Evolutionary conservation across 2,113 vertebrate genomes (phyloP).

Genomic region (Dolichallabes microphthalmus): DNA sequence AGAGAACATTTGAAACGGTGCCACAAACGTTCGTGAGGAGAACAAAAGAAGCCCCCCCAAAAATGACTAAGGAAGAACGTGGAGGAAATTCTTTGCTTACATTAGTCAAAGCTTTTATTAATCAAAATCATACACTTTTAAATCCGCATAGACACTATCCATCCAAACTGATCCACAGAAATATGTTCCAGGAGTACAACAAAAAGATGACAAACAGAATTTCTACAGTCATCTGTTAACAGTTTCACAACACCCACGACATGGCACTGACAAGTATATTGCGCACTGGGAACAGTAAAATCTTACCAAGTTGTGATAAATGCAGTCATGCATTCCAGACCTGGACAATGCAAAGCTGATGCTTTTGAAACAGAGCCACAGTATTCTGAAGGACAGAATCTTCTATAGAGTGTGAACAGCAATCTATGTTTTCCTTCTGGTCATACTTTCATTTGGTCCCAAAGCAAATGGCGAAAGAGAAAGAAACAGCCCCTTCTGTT

Average conservation of each 20-base stretch:
- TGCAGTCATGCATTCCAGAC: conserved; percentile 1
- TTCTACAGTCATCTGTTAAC: conserved; percentile 8
- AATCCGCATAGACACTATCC: neutral
- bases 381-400: neutral
- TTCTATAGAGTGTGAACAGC: conserved; percentile 1
- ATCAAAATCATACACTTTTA: conserved; percentile 37
- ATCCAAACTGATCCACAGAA: neutral
- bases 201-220: neutral
- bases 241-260: conserved; percentile 3
- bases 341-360: conserved; percentile 17
- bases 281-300: neutral
- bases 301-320: conserved; percentile 11
- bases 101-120: conserved; percentile 45
- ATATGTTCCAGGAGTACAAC: conserved; percentile 11
- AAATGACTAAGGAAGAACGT: conserved; percentile 33
- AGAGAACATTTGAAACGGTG: conserved; percentile 29
- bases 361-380: conserved; percentile 14
- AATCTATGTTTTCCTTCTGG: conserved; percentile 24
- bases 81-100: conserved; percentile 46
- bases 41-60: conserved; percentile 14
- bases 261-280: conserved; percentile 7
- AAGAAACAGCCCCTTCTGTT: conserved; percentile 25
- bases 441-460: conserved; percentile 9
- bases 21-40: conserved; percentile 30
- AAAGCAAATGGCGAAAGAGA: conserved; percentile 8